phyloP scores from a whole-genome alignment of 2,113 vertebrate genomes.

The Cyphomyrus discorhynchus region DNA sequence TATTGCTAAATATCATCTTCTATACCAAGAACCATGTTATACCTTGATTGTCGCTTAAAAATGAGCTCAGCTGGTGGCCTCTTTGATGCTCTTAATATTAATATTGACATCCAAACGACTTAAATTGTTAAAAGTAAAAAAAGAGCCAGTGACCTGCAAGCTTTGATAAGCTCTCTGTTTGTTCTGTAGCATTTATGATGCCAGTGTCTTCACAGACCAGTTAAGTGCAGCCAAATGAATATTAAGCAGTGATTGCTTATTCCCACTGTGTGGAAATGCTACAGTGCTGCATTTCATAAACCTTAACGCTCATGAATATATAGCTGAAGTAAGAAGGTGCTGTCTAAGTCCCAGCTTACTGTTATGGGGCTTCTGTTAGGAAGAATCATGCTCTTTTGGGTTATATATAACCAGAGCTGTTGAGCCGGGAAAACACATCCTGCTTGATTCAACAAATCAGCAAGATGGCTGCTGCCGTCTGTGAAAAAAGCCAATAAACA shows the following conservation, averaged over 20 bases:
- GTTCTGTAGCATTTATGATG: neutral
- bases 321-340: neutral
- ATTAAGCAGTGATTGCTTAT: neutral
- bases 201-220: neutral
- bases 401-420: conserved; percentile 29
- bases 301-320: neutral
- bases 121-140: neutral
- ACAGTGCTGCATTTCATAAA: neutral
- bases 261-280: neutral
- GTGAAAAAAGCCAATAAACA: conserved; percentile 27
- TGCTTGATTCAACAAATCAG: neutral
- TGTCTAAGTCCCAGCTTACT: neutral
- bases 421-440: conserved; percentile 29
- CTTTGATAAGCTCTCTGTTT: neutral
- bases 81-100: neutral
- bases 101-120: neutral
- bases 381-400: conserved; percentile 21
- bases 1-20: neutral
- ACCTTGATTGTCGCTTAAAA: neutral
- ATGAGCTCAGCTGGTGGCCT: neutral
- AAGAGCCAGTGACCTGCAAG: neutral
- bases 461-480: conserved; percentile 27
- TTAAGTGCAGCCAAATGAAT: neutral
- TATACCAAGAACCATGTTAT: neutral
- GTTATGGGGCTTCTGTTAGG: neutral